These are phyloP conservation scores for Clarias pachynema DNA, from an alignment of 2,797 vertebrate genomes.

Conservation along the genomic window DNA sequence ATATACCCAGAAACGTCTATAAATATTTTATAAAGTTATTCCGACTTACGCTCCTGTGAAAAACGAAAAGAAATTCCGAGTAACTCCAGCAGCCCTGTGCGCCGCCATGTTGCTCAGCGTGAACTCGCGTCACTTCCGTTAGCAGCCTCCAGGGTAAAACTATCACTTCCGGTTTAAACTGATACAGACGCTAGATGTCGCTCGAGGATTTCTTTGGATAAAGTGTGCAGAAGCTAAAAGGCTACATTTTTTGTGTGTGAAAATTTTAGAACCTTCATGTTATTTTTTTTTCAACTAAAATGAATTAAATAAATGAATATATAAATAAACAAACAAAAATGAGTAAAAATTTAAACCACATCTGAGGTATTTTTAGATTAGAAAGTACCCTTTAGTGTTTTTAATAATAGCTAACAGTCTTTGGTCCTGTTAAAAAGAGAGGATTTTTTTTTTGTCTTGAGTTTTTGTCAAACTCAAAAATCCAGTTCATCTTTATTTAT, in stretches of 20 bases:
- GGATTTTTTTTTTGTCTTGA: not conserved
- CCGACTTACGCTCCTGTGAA: conserved; percentile 68
- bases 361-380: not conserved
- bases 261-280: not conserved
- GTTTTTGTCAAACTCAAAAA: not conserved
- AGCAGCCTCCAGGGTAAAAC: not conserved
- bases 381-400: not conserved
- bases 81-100: conserved; percentile 61
- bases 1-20: not conserved
- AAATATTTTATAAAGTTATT: not conserved
- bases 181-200: not conserved
- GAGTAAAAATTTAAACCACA: not conserved
- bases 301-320: too few relatives aligned
- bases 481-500: not conserved
- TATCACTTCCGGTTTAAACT: not conserved
- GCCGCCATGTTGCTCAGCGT: conserved; percentile 74
- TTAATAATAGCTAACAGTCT: not conserved
- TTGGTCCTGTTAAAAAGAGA: not conserved
- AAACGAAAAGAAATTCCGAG: conserved; percentile 60
- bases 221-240: too few relatives aligned
- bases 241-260: not conserved
- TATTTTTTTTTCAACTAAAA: not conserved
- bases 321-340: not conserved
- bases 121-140: not conserved
- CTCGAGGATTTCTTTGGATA: not conserved